phyloP scores from a whole-genome alignment of 1,140 invertebrate species.

The Ruditapes philippinarum region DNA sequence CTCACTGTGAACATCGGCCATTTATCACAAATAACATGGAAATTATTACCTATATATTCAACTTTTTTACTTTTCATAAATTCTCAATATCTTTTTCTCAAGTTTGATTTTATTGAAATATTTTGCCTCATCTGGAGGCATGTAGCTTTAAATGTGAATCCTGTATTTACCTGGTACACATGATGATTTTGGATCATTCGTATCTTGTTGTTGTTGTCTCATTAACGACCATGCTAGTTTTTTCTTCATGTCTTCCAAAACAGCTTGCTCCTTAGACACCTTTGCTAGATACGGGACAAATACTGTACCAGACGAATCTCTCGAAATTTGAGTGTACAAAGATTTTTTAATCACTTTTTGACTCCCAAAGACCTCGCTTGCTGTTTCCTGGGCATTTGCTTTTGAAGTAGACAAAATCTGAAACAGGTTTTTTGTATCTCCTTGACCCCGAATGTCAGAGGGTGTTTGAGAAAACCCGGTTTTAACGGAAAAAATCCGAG shows the following conservation, averaged over 20 bases:
- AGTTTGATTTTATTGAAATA: too few species aligned
- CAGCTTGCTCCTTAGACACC: not conserved
- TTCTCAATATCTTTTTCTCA: too few species aligned
- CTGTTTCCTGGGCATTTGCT: not conserved
- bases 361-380: too few species aligned
- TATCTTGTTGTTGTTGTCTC: not conserved
- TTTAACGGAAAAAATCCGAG: not conserved
- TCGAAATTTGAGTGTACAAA: not conserved
- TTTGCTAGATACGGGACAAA: not conserved
- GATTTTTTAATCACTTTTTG: not conserved
- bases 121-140: too few species aligned
- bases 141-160: too few species aligned
- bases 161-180: not conserved
- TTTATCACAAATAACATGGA: too few species aligned
- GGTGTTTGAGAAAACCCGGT: not conserved
- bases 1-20: too few species aligned
- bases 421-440: not conserved
- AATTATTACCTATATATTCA: too few species aligned
- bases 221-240: not conserved
- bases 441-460: not conserved
- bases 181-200: not conserved
- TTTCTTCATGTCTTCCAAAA: conserved; percentile 56
- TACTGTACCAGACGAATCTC: not conserved
- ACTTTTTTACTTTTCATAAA: too few species aligned
- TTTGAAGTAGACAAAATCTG: not conserved